A percentile compares a stretch with the other conserved stretches of the same genome.
phyloP scores from a whole-genome alignment of 2,113 vertebrate genomes.

The Phylloscopus whistleri region DNA sequence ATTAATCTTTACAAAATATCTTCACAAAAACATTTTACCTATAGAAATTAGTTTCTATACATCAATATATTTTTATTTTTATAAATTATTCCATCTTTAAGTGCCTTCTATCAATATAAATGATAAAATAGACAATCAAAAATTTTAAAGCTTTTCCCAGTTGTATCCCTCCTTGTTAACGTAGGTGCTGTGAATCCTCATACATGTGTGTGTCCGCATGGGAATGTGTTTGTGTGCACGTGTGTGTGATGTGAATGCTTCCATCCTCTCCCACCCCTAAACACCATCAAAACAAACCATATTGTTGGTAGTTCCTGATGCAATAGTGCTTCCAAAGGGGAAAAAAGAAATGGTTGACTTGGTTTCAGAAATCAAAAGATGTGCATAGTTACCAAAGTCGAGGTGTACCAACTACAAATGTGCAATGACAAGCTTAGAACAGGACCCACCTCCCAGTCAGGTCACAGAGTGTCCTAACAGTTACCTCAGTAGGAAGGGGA shows the following conservation, averaged over 20 bases:
- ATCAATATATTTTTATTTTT: slow-evolving; percentile 85
- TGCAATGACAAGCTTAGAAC: slow-evolving; percentile 68
- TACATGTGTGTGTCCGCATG: neutral
- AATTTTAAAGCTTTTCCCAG: slow-evolving; percentile 75
- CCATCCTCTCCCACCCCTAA: slow-evolving; percentile 61
- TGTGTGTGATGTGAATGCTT: slow-evolving; percentile 49
- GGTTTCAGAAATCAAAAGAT: slow-evolving; percentile 72
- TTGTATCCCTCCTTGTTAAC: slow-evolving; percentile 72
- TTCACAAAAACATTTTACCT: slow-evolving; percentile 81
- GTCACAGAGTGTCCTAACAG: slow-evolving; percentile 25
- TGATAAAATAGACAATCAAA: slow-evolving; percentile 87
- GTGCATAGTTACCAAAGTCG: slow-evolving; percentile 81
- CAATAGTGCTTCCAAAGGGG: slow-evolving; percentile 50
- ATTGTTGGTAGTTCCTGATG: slow-evolving; percentile 59
- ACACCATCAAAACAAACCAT: slow-evolving; percentile 46
- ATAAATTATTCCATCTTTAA: slow-evolving; percentile 89
- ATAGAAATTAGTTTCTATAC: slow-evolving; percentile 84
- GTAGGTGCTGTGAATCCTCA: slow-evolving; percentile 73
- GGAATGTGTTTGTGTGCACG: neutral
- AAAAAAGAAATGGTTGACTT: slow-evolving; percentile 64
- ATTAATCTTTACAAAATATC: slow-evolving; percentile 81
- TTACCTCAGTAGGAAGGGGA: slow-evolving; percentile 36
- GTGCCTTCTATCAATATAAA: slow-evolving; percentile 86
- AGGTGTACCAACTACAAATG: slow-evolving; percentile 76
- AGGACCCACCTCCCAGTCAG: slow-evolving; percentile 35